Conservation (phyloP, 2,797 vertebrate genomes). For the Parauchenoglanis punctatus region DNA sequence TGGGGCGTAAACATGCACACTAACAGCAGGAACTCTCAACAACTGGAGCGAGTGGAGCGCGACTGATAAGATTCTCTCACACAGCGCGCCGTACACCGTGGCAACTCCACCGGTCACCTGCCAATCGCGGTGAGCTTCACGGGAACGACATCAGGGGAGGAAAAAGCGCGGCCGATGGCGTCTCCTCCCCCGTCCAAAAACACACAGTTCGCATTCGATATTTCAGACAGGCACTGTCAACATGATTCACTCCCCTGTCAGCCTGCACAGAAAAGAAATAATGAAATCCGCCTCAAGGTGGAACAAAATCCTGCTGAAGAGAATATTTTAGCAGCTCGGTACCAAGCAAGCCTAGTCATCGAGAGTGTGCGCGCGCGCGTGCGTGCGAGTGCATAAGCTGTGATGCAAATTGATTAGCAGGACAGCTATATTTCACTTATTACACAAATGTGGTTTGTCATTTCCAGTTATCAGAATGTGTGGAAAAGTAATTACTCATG, state of each 20-base stretch:
- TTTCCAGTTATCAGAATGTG: slow-evolving; percentile 52
- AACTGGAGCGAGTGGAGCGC: slow-evolving; percentile 66
- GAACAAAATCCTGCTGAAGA: slow-evolving; percentile 78
- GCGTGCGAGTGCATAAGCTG: background rate
- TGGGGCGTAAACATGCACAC: slow-evolving; percentile 52
- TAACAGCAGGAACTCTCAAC: slow-evolving; percentile 62
- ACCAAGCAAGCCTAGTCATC: slow-evolving; percentile 62
- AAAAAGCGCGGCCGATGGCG: slow-evolving; percentile 70
- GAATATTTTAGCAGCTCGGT: slow-evolving; percentile 74
- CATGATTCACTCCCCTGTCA: slow-evolving; percentile 85
- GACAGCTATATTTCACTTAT: slow-evolving; percentile 50
- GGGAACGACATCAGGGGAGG: slow-evolving; percentile 67
- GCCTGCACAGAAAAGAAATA: slow-evolving; percentile 78
- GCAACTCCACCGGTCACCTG: slow-evolving; percentile 69
- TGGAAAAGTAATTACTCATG: slow-evolving; percentile 52
- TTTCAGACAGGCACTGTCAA: slow-evolving; percentile 80
- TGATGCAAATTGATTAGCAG: slow-evolving; percentile 35
- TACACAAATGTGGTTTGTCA: slow-evolving; percentile 44
- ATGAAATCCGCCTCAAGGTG: slow-evolving; percentile 84
- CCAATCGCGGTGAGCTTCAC: slow-evolving; percentile 70
- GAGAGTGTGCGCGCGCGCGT: background rate
- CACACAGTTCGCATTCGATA: slow-evolving; percentile 77
- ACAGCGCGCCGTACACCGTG: slow-evolving; percentile 63
- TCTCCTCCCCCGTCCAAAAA: slow-evolving; percentile 77
- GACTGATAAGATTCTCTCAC: slow-evolving; percentile 72